Conservation (phyloP, 2,113 vertebrate species). For the Malurus alboscapulatus region DNA sequence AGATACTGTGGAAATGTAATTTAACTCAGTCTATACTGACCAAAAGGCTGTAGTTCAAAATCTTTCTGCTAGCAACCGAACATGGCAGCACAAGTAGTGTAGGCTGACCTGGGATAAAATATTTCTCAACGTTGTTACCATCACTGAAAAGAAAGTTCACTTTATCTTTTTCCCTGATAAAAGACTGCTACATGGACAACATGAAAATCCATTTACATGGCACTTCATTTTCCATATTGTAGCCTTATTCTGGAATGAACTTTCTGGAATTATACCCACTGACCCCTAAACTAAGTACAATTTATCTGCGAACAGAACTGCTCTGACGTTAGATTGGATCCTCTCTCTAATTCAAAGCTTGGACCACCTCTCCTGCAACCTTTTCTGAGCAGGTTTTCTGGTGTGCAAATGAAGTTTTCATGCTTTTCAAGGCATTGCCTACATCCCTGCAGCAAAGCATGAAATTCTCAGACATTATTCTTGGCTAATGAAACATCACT, state of each 20-base stretch:
- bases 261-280: fast-evolving
- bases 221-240: fast-evolving
- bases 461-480: not conserved
- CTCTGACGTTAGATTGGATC: not conserved
- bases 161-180: not conserved
- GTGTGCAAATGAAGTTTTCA: not conserved
- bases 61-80: not conserved
- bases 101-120: not conserved
- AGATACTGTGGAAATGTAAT: not conserved
- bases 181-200: not conserved
- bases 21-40: not conserved
- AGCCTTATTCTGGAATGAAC: not conserved
- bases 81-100: not conserved
- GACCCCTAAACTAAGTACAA: not conserved
- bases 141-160: not conserved
- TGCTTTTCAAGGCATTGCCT: not conserved
- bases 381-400: not conserved
- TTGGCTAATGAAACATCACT: not conserved
- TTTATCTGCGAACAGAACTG: not conserved
- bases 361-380: not conserved
- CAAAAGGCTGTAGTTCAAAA: not conserved
- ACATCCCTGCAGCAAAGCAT: not conserved
- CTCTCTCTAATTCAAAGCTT: not conserved
- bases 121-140: not conserved
- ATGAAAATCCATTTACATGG: not conserved